Evolutionary conservation across 2,888 invertebrate genomes (phyloP), one percentile per base, ranked within the genome.

Genomic region (Cosmia trapezina): DNA sequence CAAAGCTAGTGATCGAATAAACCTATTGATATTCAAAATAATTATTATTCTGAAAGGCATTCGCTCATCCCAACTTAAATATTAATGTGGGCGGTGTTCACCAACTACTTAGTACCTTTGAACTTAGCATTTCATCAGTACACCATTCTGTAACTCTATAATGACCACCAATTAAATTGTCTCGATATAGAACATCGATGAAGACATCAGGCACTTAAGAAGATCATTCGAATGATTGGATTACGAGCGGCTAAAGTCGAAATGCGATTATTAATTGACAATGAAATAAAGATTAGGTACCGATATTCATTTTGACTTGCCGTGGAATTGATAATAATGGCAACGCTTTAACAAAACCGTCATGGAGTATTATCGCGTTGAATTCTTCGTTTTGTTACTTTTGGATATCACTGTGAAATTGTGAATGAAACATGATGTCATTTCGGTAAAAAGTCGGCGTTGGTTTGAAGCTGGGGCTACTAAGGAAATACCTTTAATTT

Each of bases 311-410:
- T 89, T 88, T 69, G 75, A 84, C 75, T 78, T 73, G 78, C 83
- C 93, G 91, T 93, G 88, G 89, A 92, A 94, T 94, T 86, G 89
- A 85, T 94, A 93, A 94, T 94, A 89, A 91, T 89, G 82, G 81
- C 76, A 85, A 86, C 80, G 86, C 83, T 81, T 89, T 87, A 86
- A 85, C 83, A 89, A 88, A 91, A 89, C 83, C 87, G 90, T 91
- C 92, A 93, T 89, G 92, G 90, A 79, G 70, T 83, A 88, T 92
- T 89, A 91, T 88, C 84, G 72, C 61, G 80, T 84, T 78, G 74
- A 73, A 78, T 83, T 75, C 67, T 86, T 86, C 75, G 75, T 85
- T 89, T 87, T 86, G 82, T 89, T 88, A 83, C 86, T 86, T 88
- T 78, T 79, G 4, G 69, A 73, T 71, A 77, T 78, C 76, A 78